Base-by-base conservation (phyloP, 2,888 invertebrate species). In the Cabera pusaria region DNA sequence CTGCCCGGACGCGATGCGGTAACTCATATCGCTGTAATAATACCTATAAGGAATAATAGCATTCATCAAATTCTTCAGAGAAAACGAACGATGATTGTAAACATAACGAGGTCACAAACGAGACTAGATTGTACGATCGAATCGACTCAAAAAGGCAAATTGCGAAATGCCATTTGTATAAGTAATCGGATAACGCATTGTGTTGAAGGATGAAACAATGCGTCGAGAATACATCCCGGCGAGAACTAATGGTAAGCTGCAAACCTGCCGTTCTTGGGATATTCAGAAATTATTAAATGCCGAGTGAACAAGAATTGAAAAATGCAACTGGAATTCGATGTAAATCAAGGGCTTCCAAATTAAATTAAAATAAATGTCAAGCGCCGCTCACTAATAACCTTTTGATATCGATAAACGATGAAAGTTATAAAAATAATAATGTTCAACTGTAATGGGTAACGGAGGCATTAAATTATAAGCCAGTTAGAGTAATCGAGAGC, bases 21-120 rank as follows among this genome's bases (percentile, higher is more conserved):
- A 85, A 84, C 72, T 86, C 76, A 81, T 68, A 66, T 59, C 56
- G 53, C 58, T 52, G 71, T 85, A 83, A 85, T 83, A 73, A 75
- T 74, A 65, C 70, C 69, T 58, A 63, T 80, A 80, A 81, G 73
- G 74, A 70, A 72, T 68, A 68, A 72, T 61, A 72, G 60, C 64
- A 58, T 57, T 56, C 51, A 46, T 46, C 51, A 48, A 57, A 42
- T 56, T 52, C 58, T 43, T 53, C 47, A 46, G 56, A 59, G 59
- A 52, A 53, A 59, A 52, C 52, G 28, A 54, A 44, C 47, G 56
- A 52, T 22, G 26, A 12, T 53, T 55, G 50, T 49, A 50, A 50
- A 45, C 46, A 39, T 46, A 49, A 51, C 46, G 49, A 52, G 49
- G 26, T 40, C 38, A 44, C 27, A 34, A 47, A 18, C 24, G 16